Base-by-base conservation (phyloP, 1,140 invertebrate species). In the Meloidogyne chitwoodi region DNA sequence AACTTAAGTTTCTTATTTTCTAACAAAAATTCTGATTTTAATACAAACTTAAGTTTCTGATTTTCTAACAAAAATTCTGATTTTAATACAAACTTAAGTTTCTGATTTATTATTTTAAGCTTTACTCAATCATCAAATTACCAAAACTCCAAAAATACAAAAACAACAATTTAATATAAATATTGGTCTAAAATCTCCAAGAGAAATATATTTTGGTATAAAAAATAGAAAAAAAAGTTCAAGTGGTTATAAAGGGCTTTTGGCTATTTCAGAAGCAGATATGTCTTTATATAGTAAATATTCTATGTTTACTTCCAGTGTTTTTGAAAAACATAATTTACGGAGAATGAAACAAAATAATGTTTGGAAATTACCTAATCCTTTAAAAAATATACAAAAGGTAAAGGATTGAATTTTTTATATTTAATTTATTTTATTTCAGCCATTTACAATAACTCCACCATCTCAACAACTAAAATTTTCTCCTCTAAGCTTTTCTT, bases 141-240 rank as follows among this genome's bases (percentile, higher is more conserved):
- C 61, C 6, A 19, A 19, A 68, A 41, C 22, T 29, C 24, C 72
- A 74, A 38, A 70, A 29, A 24, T 31, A 14, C 31, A 44, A 22
- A 64, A 27, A 48, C 61, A 63, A 61, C 41, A 34, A 41, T 63
- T 81, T 62, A 62, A 61, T 34, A 66, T 83, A 8, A 71, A 44
- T n/a, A 63, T 41, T 41, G 83, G 83, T 31, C 71, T 83, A 1
- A 77, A 77, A 48, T 85, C 79, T 2, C 75, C 83, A 2, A 65
- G 66, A 22, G 77, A 84, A 44, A 74, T 80, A 24, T 83, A 83
- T 66, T 84, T 72, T 56, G 70, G 22, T 72, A 78, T 62, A 29
- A 41, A 27, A 29, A 77, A 24, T 65, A n/a, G 29, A 71, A 41
- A 14, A 34, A 72, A 38, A n/a, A 63, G 26, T 34, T 12, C 12